Evolutionary conservation across 64 coral and sea anemone species (phyloP).

Genomic region (Hydrozoanthus tunicans): DNA sequence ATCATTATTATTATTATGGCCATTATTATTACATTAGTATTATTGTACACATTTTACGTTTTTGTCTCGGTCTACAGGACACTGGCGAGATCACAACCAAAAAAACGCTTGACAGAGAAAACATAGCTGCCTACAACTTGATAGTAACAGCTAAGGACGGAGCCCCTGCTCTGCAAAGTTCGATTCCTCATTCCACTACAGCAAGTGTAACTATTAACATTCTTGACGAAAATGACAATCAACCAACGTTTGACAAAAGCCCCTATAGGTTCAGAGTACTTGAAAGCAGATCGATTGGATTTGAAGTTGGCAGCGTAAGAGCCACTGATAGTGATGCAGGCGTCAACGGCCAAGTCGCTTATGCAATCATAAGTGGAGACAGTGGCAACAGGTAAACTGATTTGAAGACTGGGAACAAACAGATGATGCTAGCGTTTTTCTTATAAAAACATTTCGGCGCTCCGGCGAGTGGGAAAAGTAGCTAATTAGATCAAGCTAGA

Average conservation of each 20-base stretch:
- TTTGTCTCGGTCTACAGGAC: slow-evolving; percentile 13
- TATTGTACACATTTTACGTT: background rate
- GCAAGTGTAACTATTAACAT: slow-evolving; percentile 57
- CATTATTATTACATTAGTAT: background rate
- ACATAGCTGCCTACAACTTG: slow-evolving; percentile 61
- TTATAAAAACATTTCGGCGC: too few relatives aligned
- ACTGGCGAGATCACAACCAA: slow-evolving; percentile 82
- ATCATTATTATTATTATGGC: background rate
- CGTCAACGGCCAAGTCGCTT: slow-evolving; percentile 57
- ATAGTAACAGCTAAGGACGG: slow-evolving; percentile 74
- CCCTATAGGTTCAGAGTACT: slow-evolving; percentile 27
- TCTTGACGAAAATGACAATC: slow-evolving; percentile 89
- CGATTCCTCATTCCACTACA: slow-evolving; percentile 13
- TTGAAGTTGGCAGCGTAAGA: slow-evolving; percentile 51
- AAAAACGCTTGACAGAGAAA: slow-evolving; percentile 76
- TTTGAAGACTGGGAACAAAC: too few relatives aligned
- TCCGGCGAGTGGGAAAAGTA: too few relatives aligned
- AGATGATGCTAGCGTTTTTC: too few relatives aligned
- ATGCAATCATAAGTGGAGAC: slow-evolving; percentile 61
- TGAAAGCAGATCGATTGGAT: slow-evolving; percentile 21
- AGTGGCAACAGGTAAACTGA: slow-evolving; percentile 48
- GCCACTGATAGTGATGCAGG: slow-evolving; percentile 78
- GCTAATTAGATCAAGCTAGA: too few relatives aligned
- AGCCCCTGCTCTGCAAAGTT: background rate
- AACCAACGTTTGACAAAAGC: slow-evolving; percentile 51